Conservation (phyloP, 1,140 invertebrate species). For the Glomeris maerens region DNA sequence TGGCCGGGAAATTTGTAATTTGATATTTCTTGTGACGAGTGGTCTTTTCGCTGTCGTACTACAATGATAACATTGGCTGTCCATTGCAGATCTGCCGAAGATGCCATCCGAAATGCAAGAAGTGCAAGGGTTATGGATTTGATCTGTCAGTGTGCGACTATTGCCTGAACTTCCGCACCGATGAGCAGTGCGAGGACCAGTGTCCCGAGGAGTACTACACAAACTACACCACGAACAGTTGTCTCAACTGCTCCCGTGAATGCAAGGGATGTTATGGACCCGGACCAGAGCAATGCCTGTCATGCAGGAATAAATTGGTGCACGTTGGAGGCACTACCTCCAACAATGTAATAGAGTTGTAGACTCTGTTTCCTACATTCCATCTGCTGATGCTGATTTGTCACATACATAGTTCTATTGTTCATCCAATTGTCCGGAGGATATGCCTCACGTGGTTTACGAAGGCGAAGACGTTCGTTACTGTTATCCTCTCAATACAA, state of each 20-base stretch:
- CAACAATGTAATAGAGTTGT: not conserved
- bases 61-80: not conserved
- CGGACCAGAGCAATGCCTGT: slow-evolving; percentile 55
- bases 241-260: slow-evolving; percentile 51
- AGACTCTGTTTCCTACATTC: not conserved
- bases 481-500: no score
- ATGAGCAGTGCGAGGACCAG: slow-evolving; percentile 80
- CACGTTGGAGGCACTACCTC: slow-evolving; percentile 38
- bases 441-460: slow-evolving; percentile 61
- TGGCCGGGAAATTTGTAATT: slow-evolving; percentile 50
- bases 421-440: slow-evolving; percentile 61
- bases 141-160: slow-evolving; percentile 56
- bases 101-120: slow-evolving; percentile 78
- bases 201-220: slow-evolving; percentile 72
- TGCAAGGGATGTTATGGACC: slow-evolving; percentile 74
- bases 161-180: slow-evolving; percentile 66
- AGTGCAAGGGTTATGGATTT: slow-evolving; percentile 74
- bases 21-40: no score
- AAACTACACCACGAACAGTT: slow-evolving; percentile 44
- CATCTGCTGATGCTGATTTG: not conserved
- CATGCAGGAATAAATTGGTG: slow-evolving; percentile 73
- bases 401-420: slow-evolving; percentile 55
- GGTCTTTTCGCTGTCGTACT: not conserved
- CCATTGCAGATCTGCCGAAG: slow-evolving; percentile 49
- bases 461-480: no score